Evolutionary conservation across 2,113 vertebrate genomes (phyloP), one percentile per base, ranked within the genome.

Genomic region (Vulpes lagopus): DNA sequence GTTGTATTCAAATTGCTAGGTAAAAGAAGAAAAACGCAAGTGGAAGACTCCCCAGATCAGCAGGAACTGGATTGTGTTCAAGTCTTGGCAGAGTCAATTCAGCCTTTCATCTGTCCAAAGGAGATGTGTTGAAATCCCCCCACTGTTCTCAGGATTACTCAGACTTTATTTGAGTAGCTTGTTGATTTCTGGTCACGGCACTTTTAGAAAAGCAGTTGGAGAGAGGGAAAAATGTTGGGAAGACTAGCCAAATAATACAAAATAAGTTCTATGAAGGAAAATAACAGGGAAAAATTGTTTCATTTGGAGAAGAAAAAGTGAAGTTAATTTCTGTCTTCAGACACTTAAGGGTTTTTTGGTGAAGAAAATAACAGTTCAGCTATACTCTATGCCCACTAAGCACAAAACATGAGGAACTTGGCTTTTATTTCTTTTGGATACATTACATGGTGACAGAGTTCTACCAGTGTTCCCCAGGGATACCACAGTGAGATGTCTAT

Each of bases 71-170:
- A 93, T 73, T 93, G 60, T 67, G 62, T 93, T 97, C 73, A 94
- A 16, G 87, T 92, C 71, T 93, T 95, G 95, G 89, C 96, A 97
- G 51, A 91, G 71, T 91, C 64, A 55, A 6, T 74, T 87, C 78
- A 79, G 71, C 35, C 90, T 91, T 95, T 87, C 94, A 73, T 96
- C 86, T 11, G 1, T 97, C 91, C 84, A 78, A 96, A 53, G 86
- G 86, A 96, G 82, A 94, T 3, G 35, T 97, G 89, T 96, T 98
- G 95, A 96, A 97, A 97, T 97, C 16, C 78, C 78, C 95, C 43
- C 78, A 85, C 89, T 82, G 82, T 96, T 95, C 92, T 94, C 78
- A 51, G 81, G 59, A 84, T 93, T 96, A 91, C 55, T 94, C 89
- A 94, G 78, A 76, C 65, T 92, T 89, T 79, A 88, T 91, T 74